Evolutionary conservation across 2,888 invertebrate species (phyloP).

Genomic region (Leptarthrus brevirostris): DNA sequence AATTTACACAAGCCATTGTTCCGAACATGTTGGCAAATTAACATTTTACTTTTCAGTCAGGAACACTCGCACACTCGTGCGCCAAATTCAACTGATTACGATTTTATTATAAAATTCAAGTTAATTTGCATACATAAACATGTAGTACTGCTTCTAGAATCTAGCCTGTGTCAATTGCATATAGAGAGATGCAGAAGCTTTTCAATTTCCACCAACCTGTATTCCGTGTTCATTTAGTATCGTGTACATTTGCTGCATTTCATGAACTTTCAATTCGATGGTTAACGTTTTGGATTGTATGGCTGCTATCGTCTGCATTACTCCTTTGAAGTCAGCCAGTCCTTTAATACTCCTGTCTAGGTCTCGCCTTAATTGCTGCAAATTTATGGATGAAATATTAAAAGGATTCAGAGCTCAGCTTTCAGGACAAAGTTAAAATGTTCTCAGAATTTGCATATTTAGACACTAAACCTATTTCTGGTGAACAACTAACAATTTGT

Average conservation of each 20-base stretch:
- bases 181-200: neutral
- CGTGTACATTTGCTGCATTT: constrained; percentile 82
- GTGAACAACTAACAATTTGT: no score
- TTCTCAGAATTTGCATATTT: no score
- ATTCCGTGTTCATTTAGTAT: constrained; percentile 80
- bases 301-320: constrained; percentile 83
- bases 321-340: constrained; percentile 83
- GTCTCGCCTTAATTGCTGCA: constrained; percentile 70
- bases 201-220: constrained; percentile 67
- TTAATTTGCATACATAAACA: constrained; percentile 10
- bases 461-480: no score
- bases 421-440: no score
- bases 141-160: neutral
- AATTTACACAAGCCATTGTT: neutral
- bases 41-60: constrained; percentile 19
- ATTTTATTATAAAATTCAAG: constrained; percentile 24
- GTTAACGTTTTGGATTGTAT: constrained; percentile 81
- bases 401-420: no score
- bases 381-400: no score
- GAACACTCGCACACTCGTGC: neutral
- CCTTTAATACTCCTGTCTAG: constrained; percentile 82
- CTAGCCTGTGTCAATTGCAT: neutral
- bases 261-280: constrained; percentile 80
- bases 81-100: constrained; percentile 14
- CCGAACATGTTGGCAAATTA: neutral